Conservation (phyloP, 2,888 invertebrate species). For the Dichetophora obliterata region DNA sequence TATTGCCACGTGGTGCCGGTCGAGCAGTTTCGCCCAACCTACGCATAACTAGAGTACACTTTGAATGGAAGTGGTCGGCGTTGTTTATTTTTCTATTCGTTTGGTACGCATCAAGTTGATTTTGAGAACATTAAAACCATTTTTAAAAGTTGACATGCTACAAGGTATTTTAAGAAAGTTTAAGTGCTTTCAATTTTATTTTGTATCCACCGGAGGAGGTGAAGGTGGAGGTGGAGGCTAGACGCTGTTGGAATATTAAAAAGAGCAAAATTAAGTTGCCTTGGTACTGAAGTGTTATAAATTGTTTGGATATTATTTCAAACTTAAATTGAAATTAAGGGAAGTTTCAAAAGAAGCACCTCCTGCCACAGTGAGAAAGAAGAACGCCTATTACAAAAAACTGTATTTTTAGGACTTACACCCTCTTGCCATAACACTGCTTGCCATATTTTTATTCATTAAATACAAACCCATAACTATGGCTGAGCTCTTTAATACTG, state of each 20-base stretch:
- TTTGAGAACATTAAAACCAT: constrained; percentile 18
- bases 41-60: neutral
- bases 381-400: too few relatives aligned
- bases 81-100: neutral
- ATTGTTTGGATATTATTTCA: too few relatives aligned
- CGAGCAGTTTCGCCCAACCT: neutral
- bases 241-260: neutral
- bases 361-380: too few relatives aligned
- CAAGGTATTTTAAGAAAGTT: neutral
- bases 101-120: neutral
- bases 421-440: too few relatives aligned
- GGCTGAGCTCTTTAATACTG: too few relatives aligned
- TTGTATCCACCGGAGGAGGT: neutral
- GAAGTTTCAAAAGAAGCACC: neutral
- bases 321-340: neutral
- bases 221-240: neutral
- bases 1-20: neutral
- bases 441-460: too few relatives aligned
- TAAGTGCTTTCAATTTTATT: neutral
- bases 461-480: too few relatives aligned
- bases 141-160: constrained; percentile 22
- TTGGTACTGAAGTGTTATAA: neutral
- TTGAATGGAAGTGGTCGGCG: neutral
- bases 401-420: too few relatives aligned
- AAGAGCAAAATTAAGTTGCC: neutral